Base-by-base conservation (phyloP, 53 echinoderm and acorn worm species). In the Astropecten irregularis region DNA sequence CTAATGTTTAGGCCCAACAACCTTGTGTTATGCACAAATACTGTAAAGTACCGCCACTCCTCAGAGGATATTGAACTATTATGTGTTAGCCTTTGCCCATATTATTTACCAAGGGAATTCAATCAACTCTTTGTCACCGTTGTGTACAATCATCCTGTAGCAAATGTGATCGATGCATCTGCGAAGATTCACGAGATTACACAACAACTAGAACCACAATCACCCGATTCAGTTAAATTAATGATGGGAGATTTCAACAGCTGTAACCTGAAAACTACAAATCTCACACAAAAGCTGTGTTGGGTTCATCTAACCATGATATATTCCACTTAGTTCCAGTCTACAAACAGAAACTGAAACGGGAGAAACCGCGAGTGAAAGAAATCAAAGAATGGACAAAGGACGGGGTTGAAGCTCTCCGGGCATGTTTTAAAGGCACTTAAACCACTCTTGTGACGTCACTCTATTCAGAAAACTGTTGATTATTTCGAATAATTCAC, bases 91-190 rank as follows among this genome's bases (percentile, higher is more conserved):
- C 39, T 86, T 21, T 20, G 69, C 8, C 86, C 86, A 11, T 73
- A 87, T 55, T 86, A 90, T 35, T 60, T 86, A 42, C 82, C 83
- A 2, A 71, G 86, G n/a, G n/a, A n/a, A n/a, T n/a, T n/a, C n/a
- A n/a, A n/a, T n/a, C n/a, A n/a, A n/a, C n/a, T n/a, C n/a, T 27
- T 86, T 86, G 68, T 60, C 29, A 60, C 60, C 16, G 60, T 60
- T 60, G 60, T 60, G 60, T 60, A 60, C 16, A 60, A 27, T 27
- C 60, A 26, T 27, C 28, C 60, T 28, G 16, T 30, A 60, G 60
- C 60, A 16, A 60, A 60, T 30, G 60, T 60, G 60, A 27, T 30
- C 7, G 29, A 26, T 60, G 60, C 60, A 60, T 28, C 60, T 60
- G 9, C 60, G 25, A 60, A 60, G 29, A 60, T 60, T 26, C 16